Base-by-base conservation (phyloP, 2,113 vertebrate species). In the Prietella phreatophila region DNA sequence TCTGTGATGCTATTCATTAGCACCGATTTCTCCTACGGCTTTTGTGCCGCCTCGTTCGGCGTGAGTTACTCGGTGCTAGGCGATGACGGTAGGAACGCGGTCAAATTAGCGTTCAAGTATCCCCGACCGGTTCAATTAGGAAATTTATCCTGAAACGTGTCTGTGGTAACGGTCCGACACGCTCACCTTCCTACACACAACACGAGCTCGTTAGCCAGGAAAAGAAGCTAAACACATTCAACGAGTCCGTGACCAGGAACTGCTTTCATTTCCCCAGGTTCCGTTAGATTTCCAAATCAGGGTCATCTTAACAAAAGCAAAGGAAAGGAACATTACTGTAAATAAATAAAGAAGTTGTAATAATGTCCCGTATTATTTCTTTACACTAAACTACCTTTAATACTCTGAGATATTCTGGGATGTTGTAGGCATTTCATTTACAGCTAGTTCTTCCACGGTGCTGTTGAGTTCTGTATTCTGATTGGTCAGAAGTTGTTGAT, bases 141-240 rank as follows among this genome's bases (percentile, higher is more conserved):
- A 67, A 63, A 84, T 69, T 76, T 84, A 69, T 84, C 82, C 82
- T 42, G 87, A 79, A 88, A 84, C n/a, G 82, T 88, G 67, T 88
- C 87, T 67, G 87, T 67, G 87, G 87, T 20, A 84, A 88, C 71
- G 0, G 27, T 55, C 39, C 8, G 42, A 19, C 42, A 47, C 22
- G 36, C 65, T 75, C 53, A 83, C 50, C 65, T 82, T 39, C 79
- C 80, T 58, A 53, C 55, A 87, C 78, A 83, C n/a, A 4, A 58
- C 30, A 61, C 53, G 42, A 25, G 60, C 73, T 84, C 60, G 30
- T 80, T 84, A 84, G 25, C 22, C 1, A 55, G 50, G 17, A 20
- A 63, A 61, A 33, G 11, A 75, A 47, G 53, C 27, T 15, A 83
- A 61, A 22, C 53, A 58, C 42, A 84, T 47, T 36, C 82, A 36